Evolutionary conservation across 2,888 invertebrate species (phyloP).

Genomic region (Malacosoma neustria): DNA sequence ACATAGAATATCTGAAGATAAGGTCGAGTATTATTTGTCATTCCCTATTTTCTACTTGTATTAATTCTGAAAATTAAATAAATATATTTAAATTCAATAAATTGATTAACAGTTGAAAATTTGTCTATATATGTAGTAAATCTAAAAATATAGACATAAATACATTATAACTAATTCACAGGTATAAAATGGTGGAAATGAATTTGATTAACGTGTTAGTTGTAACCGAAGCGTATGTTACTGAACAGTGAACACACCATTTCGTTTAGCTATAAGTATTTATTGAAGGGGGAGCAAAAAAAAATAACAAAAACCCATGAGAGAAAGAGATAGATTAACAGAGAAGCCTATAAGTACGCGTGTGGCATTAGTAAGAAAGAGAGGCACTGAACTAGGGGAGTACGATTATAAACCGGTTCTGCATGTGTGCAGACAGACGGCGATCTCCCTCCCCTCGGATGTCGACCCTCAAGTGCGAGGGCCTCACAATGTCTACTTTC

Average conservation of each 20-base stretch:
- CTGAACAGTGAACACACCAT: conserved; percentile 38
- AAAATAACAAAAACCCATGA: conserved; percentile 64
- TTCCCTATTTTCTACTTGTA: too few species aligned
- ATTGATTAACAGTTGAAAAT: too few species aligned
- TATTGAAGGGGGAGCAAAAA: conserved; percentile 67
- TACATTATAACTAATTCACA: too few species aligned
- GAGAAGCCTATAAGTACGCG: conserved; percentile 51
- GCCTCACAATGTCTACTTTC: conserved; percentile 62
- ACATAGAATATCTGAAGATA: too few species aligned
- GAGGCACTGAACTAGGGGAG: conserved; percentile 57
- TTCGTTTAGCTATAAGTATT: conserved; percentile 58
- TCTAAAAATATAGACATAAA: too few species aligned
- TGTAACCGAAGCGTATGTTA: too few species aligned
- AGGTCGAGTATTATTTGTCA: too few species aligned
- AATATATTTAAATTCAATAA: too few species aligned
- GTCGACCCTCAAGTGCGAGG: conserved; percentile 61
- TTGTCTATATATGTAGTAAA: too few species aligned
- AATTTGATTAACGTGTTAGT: too few species aligned
- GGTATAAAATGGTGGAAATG: too few species aligned
- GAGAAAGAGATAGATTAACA: conserved; percentile 49
- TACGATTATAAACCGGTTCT: conserved; percentile 67
- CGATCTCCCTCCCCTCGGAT: conserved; percentile 61
- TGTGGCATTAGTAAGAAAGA: conserved; percentile 56
- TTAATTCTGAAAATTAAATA: too few species aligned
- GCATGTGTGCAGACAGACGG: conserved; percentile 67